phyloP scores from a whole-genome alignment of 2,797 vertebrate genomes.

The Mus spretus region DNA sequence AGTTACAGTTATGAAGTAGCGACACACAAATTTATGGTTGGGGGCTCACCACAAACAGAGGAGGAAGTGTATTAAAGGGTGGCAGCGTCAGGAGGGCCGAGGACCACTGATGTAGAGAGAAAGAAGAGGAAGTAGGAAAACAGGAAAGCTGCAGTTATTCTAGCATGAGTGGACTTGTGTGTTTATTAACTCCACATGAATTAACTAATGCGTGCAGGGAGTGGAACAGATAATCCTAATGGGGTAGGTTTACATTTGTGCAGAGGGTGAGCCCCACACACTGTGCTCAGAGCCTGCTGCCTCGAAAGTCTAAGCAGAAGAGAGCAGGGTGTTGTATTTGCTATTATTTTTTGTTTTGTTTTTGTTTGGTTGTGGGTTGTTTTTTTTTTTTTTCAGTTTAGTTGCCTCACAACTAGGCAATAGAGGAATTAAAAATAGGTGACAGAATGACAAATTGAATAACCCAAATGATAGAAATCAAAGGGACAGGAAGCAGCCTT shows the following conservation, averaged over 20 bases:
- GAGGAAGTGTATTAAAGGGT: not conserved
- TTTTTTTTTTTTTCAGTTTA: not conserved
- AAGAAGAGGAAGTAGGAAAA: not conserved
- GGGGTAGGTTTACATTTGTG: not conserved
- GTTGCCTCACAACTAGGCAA: not conserved
- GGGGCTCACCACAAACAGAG: not conserved
- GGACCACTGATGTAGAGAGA: not conserved
- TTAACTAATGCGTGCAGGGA: not conserved
- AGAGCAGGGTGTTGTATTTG: not conserved
- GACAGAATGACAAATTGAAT: not conserved
- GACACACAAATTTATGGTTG: not conserved
- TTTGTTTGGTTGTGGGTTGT: not conserved
- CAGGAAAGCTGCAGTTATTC: not conserved
- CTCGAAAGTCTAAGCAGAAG: not conserved
- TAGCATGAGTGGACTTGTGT: not conserved
- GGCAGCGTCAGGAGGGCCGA: not conserved
- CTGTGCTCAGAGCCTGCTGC: not conserved
- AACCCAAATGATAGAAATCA: not conserved
- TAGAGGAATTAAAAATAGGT: not conserved
- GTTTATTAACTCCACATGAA: not conserved
- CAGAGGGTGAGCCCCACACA: not conserved
- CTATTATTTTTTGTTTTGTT: not conserved
- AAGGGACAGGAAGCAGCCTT: slow-evolving; percentile 8
- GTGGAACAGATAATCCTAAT: not conserved
- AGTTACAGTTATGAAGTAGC: not conserved